phyloP scores from a whole-genome alignment of 1,140 invertebrate genomes.

The Arctopsyche grandis region DNA sequence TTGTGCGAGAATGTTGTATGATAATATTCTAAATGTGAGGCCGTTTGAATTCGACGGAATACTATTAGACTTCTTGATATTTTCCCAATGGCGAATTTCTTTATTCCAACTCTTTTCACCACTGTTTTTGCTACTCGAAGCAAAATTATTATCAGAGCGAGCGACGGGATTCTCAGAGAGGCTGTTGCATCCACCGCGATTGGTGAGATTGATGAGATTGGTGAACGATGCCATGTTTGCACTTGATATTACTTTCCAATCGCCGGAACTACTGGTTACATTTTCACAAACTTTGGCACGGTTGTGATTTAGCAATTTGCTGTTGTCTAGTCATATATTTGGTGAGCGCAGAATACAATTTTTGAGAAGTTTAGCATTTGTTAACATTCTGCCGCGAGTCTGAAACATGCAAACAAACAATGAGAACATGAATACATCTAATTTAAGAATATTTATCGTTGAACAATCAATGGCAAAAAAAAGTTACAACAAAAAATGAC shows the following conservation, averaged over 20 bases:
- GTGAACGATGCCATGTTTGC: not conserved
- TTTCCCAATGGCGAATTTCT: not conserved
- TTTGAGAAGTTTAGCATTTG: not conserved
- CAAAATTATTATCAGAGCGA: not conserved
- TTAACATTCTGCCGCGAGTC: not conserved
- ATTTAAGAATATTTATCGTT: no score
- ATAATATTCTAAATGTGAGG: constrained; percentile 67
- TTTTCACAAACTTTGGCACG: not conserved
- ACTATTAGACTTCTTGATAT: not conserved
- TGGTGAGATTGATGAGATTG: not conserved
- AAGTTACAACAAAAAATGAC: no score
- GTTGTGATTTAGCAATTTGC: not conserved
- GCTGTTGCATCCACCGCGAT: not conserved
- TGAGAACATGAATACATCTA: no score
- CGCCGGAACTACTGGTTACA: not conserved
- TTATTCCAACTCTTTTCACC: not conserved
- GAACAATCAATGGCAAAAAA: no score
- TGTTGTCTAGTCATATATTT: constrained; percentile 7
- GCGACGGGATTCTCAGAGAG: not conserved
- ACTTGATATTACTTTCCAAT: not conserved
- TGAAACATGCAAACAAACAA: no score
- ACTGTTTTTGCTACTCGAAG: not conserved
- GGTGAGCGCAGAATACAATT: not conserved
- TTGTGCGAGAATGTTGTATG: constrained; percentile 92
- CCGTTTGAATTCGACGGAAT: constrained; percentile 23